Conservation (phyloP, 2,797 vertebrate genomes). For the Lacerta bilineata region DNA sequence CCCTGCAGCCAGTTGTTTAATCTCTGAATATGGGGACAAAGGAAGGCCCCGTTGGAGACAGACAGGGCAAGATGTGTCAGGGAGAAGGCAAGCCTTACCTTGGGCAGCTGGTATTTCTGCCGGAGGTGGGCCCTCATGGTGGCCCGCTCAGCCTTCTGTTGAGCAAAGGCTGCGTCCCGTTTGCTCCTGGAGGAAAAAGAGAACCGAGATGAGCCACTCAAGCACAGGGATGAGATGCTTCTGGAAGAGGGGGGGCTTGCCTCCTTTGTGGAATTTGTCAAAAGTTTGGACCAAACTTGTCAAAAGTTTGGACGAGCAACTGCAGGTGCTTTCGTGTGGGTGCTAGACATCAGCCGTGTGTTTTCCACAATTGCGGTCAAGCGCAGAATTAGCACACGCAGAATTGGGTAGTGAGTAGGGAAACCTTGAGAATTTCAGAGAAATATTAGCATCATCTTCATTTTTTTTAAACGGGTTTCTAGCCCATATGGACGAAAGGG, state of each 20-base stretch:
- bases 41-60: neutral
- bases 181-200: neutral
- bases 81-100: neutral
- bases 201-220: no score
- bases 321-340: neutral
- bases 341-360: neutral
- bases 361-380: neutral
- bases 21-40: neutral
- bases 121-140: constrained; percentile 22
- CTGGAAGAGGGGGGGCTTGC: neutral
- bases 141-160: constrained; percentile 29
- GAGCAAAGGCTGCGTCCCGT: neutral
- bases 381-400: neutral
- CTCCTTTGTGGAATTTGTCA: no score
- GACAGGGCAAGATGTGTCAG: no score
- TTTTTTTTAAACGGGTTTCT: neutral
- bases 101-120: constrained; percentile 45
- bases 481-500: neutral
- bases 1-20: no score
- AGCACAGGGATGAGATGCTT: neutral
- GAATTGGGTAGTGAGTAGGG: no score
- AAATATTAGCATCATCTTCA: neutral
- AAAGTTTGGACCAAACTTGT: no score
- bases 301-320: neutral
- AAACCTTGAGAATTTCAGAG: neutral